A percentile compares a stretch with the other conserved stretches of the same genome.
Conservation (phyloP, 2,113 vertebrate species). For the Vanacampus margaritifer region DNA sequence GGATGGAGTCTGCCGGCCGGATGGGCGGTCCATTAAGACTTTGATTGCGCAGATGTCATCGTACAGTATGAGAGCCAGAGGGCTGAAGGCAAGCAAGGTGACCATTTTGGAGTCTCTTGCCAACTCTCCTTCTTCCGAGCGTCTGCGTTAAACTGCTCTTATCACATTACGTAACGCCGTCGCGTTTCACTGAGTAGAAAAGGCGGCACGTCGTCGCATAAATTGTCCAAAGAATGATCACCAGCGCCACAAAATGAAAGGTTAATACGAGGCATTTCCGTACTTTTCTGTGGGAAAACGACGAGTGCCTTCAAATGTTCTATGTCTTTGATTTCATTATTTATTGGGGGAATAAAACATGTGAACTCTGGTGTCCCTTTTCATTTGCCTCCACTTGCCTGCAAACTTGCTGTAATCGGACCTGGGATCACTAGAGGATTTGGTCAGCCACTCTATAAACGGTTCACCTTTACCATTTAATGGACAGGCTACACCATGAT, state of each 20-base stretch:
- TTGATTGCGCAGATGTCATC: slow-evolving; percentile 11
- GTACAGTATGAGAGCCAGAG: not conserved
- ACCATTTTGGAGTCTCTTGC: not conserved
- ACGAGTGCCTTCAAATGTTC: slow-evolving; percentile 44
- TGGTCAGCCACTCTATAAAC: slow-evolving; percentile 61
- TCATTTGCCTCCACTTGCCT: not conserved
- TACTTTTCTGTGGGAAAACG: not conserved
- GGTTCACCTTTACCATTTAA: slow-evolving; percentile 76
- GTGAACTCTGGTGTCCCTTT: slow-evolving; percentile 12
- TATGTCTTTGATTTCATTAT: not conserved
- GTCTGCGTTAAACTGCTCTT: slow-evolving; percentile 6
- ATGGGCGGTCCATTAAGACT: slow-evolving; percentile 13
- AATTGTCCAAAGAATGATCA: slow-evolving; percentile 35
- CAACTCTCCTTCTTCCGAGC: slow-evolving; percentile 6
- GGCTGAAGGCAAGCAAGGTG: not conserved
- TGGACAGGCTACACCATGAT: not conserved
- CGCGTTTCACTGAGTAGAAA: slow-evolving; percentile 12
- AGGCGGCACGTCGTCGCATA: not conserved
- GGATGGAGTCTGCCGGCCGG: not conserved
- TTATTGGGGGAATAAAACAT: slow-evolving; percentile 59
- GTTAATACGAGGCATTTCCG: slow-evolving; percentile 14
- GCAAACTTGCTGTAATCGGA: slow-evolving; percentile 56
- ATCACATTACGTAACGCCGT: not conserved
- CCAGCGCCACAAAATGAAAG: slow-evolving; percentile 14
- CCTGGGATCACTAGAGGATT: slow-evolving; percentile 47